A percentile compares a stretch with the other conserved stretches of the same genome.
phyloP scores from a whole-genome alignment of 2,888 invertebrate species.

The Eupithecia tripunctaria region DNA sequence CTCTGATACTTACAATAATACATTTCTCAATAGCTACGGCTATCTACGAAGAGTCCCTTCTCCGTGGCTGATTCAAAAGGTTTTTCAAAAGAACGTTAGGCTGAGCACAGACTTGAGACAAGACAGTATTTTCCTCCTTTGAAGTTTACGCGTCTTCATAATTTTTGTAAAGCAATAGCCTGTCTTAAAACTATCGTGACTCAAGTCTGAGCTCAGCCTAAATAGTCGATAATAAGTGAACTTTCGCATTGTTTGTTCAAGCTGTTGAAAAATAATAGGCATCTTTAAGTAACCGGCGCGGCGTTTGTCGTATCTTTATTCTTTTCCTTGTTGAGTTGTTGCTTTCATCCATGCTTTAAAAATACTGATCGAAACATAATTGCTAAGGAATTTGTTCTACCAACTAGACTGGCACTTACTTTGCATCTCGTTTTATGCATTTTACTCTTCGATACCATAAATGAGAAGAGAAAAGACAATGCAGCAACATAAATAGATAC shows the following conservation, averaged over 20 bases:
- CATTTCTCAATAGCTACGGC: background rate
- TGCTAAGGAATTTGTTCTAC: background rate
- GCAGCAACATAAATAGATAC: too few species aligned
- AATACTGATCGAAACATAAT: background rate
- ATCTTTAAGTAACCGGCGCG: background rate
- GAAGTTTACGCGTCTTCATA: too few species aligned
- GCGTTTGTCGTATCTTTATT: background rate
- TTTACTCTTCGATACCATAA: background rate
- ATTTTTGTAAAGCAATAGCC: too few species aligned
- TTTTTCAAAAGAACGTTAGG: background rate
- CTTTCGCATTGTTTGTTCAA: background rate
- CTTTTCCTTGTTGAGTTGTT: background rate
- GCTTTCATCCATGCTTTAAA: background rate
- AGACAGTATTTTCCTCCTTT: too few species aligned
- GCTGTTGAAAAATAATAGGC: background rate
- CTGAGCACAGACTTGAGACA: too few species aligned
- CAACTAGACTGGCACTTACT: background rate
- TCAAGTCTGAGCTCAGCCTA: too few species aligned
- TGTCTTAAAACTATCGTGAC: too few species aligned
- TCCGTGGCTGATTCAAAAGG: background rate
- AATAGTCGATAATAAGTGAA: background rate
- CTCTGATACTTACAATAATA: background rate
- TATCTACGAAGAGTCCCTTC: background rate
- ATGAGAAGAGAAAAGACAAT: too few species aligned
- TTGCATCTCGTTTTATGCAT: background rate